Base-by-base conservation (phyloP, 2,888 invertebrate genomes). In the Tipula confusa region DNA sequence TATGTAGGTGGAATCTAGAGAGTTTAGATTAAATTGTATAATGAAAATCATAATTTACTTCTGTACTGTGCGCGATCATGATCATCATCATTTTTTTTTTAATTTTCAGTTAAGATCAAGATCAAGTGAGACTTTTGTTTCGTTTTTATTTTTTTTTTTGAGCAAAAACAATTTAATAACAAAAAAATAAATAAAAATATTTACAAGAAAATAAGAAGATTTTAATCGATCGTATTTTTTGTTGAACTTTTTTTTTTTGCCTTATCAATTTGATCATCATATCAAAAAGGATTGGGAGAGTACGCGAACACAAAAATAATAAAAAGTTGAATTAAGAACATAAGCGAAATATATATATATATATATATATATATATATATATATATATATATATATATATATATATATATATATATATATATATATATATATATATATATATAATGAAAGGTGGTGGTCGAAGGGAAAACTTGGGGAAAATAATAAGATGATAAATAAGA, bases 151-250 rank as follows among this genome's bases (percentile, higher is more conserved):
- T 64, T 64, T 24, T 64, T 64, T 43, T n/a, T 3, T n/a, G n/a
- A n/a, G 33, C 11, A 33, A 24, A 64, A 64, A 64, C 64, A 64
- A 64, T 64, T 64, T 64, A 64, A 64, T 64, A 64, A 64, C 64
- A 64, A 64, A 64, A 64, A 48, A 48, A 48, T 48, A 64, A 64
- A 64, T 64, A 64, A 64, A n/a, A 64, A 64, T 64, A 64, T 64
- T 64, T 64, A 64, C 64, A 64, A 64, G 64, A 64, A 64, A 24
- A 64, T 64, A 18, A 64, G 64, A 64, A 64, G 64, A 64, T 64
- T 64, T 64, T 64, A 64, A 64, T 64, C 64, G 64, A 64, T 64
- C 64, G 64, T 64, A 64, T 64, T 64, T 64, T 64, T 64, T 64
- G 64, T 3, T 64, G 24, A 24, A 64, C 64, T 64, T 24, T 64